These are phyloP conservation scores for Oscheius sp. DNA, from an alignment of 2,888 invertebrate species.

Conservation along the genomic window DNA sequence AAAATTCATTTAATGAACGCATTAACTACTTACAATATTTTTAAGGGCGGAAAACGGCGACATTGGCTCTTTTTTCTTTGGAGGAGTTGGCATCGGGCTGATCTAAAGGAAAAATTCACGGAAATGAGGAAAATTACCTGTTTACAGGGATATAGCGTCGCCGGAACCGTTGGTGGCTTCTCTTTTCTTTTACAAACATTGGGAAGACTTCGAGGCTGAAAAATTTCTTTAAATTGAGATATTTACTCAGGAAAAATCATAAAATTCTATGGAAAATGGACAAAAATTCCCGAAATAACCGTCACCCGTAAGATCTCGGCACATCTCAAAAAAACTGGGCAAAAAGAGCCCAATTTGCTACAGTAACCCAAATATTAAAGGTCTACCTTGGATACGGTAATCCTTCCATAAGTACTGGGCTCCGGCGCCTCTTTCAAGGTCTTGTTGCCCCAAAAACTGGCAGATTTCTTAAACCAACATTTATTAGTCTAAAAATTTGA, in stretches of 20 bases:
- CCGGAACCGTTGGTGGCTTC: background rate
- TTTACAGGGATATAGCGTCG: constrained; percentile 7
- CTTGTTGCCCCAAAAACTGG: too few species aligned
- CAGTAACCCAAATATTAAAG: too few species aligned
- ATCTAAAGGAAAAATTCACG: background rate
- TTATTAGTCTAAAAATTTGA: background rate
- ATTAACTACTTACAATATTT: background rate
- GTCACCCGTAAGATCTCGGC: too few species aligned
- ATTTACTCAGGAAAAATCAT: background rate
- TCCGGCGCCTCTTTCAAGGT: background rate
- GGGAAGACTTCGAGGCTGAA: background rate
- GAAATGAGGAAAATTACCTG: too few species aligned
- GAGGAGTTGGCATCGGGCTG: constrained; percentile 17
- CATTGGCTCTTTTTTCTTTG: constrained; percentile 14
- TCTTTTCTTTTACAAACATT: constrained; percentile 8
- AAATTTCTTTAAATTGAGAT: background rate
- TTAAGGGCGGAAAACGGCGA: constrained; percentile 7
- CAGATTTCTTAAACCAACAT: background rate
- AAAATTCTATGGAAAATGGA: too few species aligned
- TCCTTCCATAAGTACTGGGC: background rate
- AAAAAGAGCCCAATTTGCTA: too few species aligned
- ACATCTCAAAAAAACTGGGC: too few species aligned
- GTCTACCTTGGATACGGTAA: background rate
- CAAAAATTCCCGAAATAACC: too few species aligned
- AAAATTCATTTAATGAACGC: background rate